Conservation (phyloP, 2,113 vertebrate genomes). For the Zingel zingel region DNA sequence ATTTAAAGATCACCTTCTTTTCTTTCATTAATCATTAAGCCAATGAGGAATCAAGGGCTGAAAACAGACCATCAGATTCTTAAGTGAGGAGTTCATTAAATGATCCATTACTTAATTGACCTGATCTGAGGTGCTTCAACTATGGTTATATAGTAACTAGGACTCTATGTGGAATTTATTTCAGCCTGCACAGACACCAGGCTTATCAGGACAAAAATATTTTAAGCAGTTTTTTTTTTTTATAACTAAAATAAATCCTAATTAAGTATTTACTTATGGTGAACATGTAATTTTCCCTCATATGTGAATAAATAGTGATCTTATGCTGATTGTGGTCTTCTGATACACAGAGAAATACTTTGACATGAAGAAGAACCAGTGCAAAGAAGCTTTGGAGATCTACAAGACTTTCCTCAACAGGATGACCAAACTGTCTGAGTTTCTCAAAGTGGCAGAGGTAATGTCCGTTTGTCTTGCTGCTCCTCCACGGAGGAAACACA, state of each 20-base stretch:
- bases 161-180: constrained; percentile 2
- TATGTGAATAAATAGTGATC: neutral
- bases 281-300: neutral
- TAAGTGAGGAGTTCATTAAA: constrained; percentile 40
- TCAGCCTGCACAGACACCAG: neutral
- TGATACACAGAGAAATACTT: constrained; percentile 94
- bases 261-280: neutral
- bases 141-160: neutral
- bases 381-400: constrained; percentile 96
- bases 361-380: constrained; percentile 99
- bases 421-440: constrained; percentile 97
- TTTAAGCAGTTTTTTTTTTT: too few species aligned
- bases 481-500: constrained; percentile 40
- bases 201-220: neutral
- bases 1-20: constrained; percentile 47
- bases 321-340: constrained; percentile 24
- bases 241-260: neutral
- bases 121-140: constrained; percentile 12
- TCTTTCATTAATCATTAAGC: constrained; percentile 45
- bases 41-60: constrained; percentile 23
- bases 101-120: constrained; percentile 36
- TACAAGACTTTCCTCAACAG: constrained; percentile 97
- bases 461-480: constrained; percentile 64
- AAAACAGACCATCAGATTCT: constrained; percentile 29
- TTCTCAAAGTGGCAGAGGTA: constrained; percentile 98